Evolutionary conservation across 2,888 invertebrate genomes (phyloP).

Genomic region (Acholoe squamosa): DNA sequence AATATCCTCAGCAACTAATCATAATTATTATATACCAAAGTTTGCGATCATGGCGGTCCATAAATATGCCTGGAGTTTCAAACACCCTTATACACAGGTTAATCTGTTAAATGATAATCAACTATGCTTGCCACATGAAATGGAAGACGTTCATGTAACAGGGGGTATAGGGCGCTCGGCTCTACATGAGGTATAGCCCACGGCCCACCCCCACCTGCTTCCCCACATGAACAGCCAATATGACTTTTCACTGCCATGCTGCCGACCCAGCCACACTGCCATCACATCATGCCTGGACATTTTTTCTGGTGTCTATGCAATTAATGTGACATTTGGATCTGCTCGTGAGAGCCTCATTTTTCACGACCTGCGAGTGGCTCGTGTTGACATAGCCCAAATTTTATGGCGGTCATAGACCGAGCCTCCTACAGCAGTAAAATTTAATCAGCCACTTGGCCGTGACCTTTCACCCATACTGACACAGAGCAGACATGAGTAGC

Average conservation of each 20-base stretch:
- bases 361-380: not conserved
- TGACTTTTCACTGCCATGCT: not conserved
- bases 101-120: too few species aligned
- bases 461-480: slow-evolving; percentile 56
- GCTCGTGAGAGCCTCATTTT: slow-evolving; percentile 16
- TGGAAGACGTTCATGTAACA: too few species aligned
- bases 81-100: too few species aligned
- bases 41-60: too few species aligned
- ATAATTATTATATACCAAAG: too few species aligned
- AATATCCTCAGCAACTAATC: too few species aligned
- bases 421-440: slow-evolving; percentile 57
- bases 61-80: too few species aligned
- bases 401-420: slow-evolving; percentile 53
- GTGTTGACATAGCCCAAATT: slow-evolving; percentile 59
- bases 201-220: not conserved
- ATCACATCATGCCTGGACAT: not conserved
- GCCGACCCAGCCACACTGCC: not conserved
- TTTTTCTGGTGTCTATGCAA: slow-evolving; percentile 52
- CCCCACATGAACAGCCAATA: not conserved
- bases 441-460: slow-evolving; percentile 55
- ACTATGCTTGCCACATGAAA: too few species aligned
- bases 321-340: slow-evolving; percentile 56
- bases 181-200: not conserved
- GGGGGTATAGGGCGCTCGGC: too few species aligned
- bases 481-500: slow-evolving; percentile 34